A percentile compares a stretch with the other conserved stretches of the same genome.
Evolutionary conservation across 2,797 vertebrate species (phyloP).

Genomic region (Anabacerthia variegaticeps): DNA sequence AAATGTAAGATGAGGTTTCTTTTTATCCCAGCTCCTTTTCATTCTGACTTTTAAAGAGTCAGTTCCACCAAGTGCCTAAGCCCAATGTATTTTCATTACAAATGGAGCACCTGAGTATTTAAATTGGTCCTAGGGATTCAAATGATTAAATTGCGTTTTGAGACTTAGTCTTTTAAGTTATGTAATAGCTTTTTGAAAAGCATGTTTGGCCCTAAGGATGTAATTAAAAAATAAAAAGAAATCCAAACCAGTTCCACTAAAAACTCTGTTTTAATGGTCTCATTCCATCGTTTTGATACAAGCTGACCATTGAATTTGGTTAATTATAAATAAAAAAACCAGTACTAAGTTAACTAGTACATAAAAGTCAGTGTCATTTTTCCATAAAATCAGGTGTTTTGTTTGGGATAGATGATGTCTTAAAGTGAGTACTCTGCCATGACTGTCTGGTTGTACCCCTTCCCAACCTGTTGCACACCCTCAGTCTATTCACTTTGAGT

Average conservation of each 20-base stretch:
- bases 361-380: neutral
- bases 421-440: neutral
- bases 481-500: neutral
- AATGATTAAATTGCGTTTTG: neutral
- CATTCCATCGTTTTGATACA: neutral
- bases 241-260: neutral
- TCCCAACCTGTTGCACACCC: neutral
- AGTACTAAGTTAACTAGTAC: neutral
- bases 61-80: neutral
- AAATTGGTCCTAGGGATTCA: neutral
- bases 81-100: neutral
- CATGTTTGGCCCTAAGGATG: neutral
- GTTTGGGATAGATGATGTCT: neutral
- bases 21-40: neutral
- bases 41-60: neutral
- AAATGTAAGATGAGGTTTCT: neutral
- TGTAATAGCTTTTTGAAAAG: neutral
- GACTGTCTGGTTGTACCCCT: neutral
- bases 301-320: neutral
- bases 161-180: neutral
- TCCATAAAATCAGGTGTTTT: neutral
- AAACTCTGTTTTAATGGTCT: neutral
- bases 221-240: neutral
- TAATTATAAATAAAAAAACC: neutral
- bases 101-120: neutral